A percentile compares a stretch with the other conserved stretches of the same genome.
Evolutionary conservation across 2,888 invertebrate species (phyloP).

Genomic region (Imbricaverruca yamaguchii): DNA sequence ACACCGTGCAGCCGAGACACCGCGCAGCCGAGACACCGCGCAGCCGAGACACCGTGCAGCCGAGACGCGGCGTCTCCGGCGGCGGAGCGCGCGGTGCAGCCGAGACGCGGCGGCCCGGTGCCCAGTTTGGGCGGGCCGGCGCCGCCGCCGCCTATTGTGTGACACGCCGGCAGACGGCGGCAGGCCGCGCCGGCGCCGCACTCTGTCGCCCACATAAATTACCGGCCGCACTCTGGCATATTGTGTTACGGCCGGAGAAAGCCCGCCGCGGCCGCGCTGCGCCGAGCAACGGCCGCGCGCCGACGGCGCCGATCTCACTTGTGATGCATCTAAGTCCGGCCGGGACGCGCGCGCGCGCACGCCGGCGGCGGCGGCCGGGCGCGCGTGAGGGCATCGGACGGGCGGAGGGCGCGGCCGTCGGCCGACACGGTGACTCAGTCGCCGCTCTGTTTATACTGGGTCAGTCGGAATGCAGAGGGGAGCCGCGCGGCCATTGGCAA

Average conservation of each 20-base stretch:
- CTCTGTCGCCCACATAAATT: background rate
- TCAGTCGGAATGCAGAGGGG: background rate
- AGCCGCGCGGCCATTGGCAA: background rate
- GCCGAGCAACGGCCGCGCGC: constrained; percentile 26
- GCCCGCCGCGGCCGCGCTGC: background rate
- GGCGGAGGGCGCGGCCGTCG: background rate
- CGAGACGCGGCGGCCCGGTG: background rate
- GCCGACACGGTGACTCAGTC: background rate
- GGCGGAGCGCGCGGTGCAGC: background rate
- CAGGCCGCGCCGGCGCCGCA: background rate
- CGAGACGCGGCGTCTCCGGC: background rate
- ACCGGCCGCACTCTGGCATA: background rate
- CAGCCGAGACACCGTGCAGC: background rate
- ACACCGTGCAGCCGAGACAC: too few species aligned
- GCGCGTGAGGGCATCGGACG: too few species aligned
- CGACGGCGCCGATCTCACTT: background rate
- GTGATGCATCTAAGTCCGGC: background rate
- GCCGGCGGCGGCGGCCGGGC: too few species aligned
- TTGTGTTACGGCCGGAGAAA: constrained; percentile 16
- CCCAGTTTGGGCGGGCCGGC: background rate
- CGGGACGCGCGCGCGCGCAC: background rate
- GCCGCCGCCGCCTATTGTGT: background rate
- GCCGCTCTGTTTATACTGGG: background rate
- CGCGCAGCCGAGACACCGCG: too few species aligned
- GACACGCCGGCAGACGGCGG: background rate